phyloP scores from a whole-genome alignment of 1,140 invertebrate genomes.

The Drosophila cardini region DNA sequence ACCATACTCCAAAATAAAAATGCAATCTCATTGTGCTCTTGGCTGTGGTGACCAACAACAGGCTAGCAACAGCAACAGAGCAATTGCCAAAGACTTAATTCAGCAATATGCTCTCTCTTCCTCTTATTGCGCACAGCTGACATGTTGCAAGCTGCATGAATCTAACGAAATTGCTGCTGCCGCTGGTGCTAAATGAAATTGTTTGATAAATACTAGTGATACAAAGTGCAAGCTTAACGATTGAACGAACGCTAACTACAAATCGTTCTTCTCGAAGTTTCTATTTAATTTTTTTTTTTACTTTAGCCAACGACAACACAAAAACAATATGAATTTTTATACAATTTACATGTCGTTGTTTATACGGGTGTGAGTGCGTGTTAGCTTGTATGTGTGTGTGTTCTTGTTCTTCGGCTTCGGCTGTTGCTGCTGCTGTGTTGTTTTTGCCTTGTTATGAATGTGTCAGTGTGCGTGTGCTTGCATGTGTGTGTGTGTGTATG shows the following conservation, averaged over 20 bases:
- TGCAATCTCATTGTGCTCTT: slow-evolving; percentile 72
- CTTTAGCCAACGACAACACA: background rate
- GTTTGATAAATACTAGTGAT: slow-evolving; percentile 66
- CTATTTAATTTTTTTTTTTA: slow-evolving; percentile 57
- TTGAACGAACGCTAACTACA: slow-evolving; percentile 36
- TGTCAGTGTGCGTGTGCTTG: slow-evolving; percentile 11
- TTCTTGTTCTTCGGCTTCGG: slow-evolving; percentile 40
- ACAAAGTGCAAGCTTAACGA: slow-evolving; percentile 59
- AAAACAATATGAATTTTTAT: slow-evolving; percentile 36
- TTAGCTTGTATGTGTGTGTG: slow-evolving; percentile 22
- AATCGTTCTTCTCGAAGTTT: slow-evolving; percentile 69
- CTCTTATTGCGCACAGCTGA: slow-evolving; percentile 65
- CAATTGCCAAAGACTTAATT: slow-evolving; percentile 44
- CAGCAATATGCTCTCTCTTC: slow-evolving; percentile 58
- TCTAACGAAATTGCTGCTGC: slow-evolving; percentile 39
- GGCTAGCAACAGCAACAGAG: slow-evolving; percentile 70
- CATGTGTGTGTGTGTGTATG: slow-evolving; percentile 22
- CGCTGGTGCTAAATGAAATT: slow-evolving; percentile 33
- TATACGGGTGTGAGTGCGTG: slow-evolving; percentile 22
- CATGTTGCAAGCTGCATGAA: slow-evolving; percentile 67
- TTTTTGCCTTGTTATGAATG: slow-evolving; percentile 41
- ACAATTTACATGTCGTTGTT: slow-evolving; percentile 37
- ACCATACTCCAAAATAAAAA: slow-evolving; percentile 39
- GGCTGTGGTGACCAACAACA: slow-evolving; percentile 60
- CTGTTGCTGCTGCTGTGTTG: slow-evolving; percentile 41